Evolutionary conservation across 2,888 invertebrate species (phyloP).

Genomic region (Euzetes globulus): DNA sequence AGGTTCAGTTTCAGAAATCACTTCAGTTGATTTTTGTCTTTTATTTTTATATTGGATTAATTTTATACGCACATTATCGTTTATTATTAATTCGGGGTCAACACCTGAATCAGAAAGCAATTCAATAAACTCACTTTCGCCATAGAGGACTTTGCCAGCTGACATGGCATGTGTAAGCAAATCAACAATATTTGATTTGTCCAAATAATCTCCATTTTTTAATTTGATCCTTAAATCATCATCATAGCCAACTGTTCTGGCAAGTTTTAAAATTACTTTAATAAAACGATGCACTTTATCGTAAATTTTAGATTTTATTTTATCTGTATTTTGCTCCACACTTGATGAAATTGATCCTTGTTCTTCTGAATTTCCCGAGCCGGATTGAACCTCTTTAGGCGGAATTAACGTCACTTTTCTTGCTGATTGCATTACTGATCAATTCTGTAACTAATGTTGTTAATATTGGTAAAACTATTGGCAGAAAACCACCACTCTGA

Average conservation of each 20-base stretch:
- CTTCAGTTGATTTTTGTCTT: no score
- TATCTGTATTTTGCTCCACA: background rate
- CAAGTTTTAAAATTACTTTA: slow-evolving; percentile 21
- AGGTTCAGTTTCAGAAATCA: no score
- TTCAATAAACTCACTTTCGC: slow-evolving; percentile 19
- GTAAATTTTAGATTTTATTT: background rate
- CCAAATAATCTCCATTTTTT: slow-evolving; percentile 1
- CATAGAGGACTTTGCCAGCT: background rate
- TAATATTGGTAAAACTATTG: slow-evolving; percentile 26
- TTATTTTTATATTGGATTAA: background rate
- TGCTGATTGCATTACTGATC: background rate
- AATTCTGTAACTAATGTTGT: background rate
- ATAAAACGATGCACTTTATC: background rate
- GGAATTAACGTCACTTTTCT: background rate
- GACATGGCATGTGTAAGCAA: slow-evolving; percentile 8
- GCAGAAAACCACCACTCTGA: slow-evolving; percentile 36
- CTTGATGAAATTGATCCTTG: background rate
- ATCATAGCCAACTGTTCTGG: slow-evolving; percentile 22
- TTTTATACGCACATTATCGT: slow-evolving; percentile 5
- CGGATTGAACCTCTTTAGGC: background rate
- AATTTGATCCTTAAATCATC: background rate
- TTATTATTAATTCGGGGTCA: slow-evolving; percentile 7
- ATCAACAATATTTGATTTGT: slow-evolving; percentile 5
- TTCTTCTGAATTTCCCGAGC: background rate
- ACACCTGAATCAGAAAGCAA: background rate